Base-by-base conservation (phyloP, 2,797 vertebrate species). In the Iguana delicatissima region DNA sequence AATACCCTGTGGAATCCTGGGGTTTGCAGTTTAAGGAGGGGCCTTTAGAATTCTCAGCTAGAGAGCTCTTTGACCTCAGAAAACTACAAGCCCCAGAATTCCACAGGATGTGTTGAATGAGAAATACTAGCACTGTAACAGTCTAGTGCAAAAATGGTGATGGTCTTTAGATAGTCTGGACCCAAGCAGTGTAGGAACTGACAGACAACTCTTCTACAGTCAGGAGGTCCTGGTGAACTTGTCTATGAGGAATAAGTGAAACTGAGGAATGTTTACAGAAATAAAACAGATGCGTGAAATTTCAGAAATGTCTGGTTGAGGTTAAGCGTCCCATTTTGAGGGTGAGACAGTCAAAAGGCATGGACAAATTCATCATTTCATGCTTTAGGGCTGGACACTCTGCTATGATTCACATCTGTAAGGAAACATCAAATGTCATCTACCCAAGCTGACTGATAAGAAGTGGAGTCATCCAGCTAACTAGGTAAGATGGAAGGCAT, bases 221-320 rank as follows among this genome's bases (percentile, higher is more conserved):
- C 55, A 32, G 0, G 82, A 14, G 81, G 84, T 91, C 89, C 80
- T 87, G 88, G 38, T n/a, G 92, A 42, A 13, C 89, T 92, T 89
- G 89, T 80, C 77, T 89, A 52, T 87, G 89, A 94, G 69, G 86
- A 92, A 38, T 42, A 92, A 84, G 12, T 88, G 20, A 24, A 85
- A 89, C 0, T 91, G 77, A 62, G 92, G 87, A 94, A 92, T 93
- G 88, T 92, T 95, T 95, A 93, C 67, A 92, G 95, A 96, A 92
- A 94, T 42, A 95, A 96, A 96, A 77, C 93, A 97, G 96, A 96
- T 86, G 93, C 93, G 93, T 87, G 85, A 90, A 94, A 93, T 92
- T 95, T 96, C 96, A 95, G 95, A 96, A 94, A 73, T 59, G 92
- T 93, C 89, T 0, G 0, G 90, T 80, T 91, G 93, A 96, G 95